Percentiles rank a stretch among this genome's conserved stretches.
phyloP scores from a whole-genome alignment of 2,113 vertebrate species.

The Megatriorchis doriae region DNA sequence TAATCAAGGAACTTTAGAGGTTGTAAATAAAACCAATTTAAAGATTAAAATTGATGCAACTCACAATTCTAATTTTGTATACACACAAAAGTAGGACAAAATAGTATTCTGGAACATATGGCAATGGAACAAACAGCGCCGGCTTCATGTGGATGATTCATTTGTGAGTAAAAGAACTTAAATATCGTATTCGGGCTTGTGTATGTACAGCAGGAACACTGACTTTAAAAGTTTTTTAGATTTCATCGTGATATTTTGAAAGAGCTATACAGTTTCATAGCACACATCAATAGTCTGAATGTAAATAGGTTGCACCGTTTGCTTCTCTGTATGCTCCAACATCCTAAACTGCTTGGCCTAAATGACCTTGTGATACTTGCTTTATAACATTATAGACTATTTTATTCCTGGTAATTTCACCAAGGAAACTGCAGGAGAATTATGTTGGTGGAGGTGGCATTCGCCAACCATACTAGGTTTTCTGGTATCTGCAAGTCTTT shows the following conservation, averaged over 20 bases:
- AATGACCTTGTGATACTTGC: background rate
- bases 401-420: background rate
- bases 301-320: background rate
- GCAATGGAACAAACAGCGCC: constrained; percentile 14
- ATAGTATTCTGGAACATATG: constrained; percentile 43
- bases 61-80: constrained; percentile 54
- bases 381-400: background rate
- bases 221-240: background rate
- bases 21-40: constrained; percentile 64
- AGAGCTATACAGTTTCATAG: background rate
- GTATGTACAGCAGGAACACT: background rate
- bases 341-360: background rate
- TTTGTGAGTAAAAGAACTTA: constrained; percentile 31
- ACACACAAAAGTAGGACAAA: constrained; percentile 48
- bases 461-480: accelerated
- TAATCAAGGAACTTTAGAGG: constrained; percentile 57
- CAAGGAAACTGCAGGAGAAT: background rate
- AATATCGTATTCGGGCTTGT: background rate
- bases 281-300: background rate
- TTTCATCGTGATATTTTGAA: background rate
- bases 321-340: background rate
- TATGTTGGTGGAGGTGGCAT: background rate
- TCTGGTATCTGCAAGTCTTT: background rate
- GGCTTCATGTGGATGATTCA: background rate
- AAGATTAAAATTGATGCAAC: constrained; percentile 53